Conservation (phyloP, 2,113 vertebrate species). For the Neolamprologus ventralis region DNA sequence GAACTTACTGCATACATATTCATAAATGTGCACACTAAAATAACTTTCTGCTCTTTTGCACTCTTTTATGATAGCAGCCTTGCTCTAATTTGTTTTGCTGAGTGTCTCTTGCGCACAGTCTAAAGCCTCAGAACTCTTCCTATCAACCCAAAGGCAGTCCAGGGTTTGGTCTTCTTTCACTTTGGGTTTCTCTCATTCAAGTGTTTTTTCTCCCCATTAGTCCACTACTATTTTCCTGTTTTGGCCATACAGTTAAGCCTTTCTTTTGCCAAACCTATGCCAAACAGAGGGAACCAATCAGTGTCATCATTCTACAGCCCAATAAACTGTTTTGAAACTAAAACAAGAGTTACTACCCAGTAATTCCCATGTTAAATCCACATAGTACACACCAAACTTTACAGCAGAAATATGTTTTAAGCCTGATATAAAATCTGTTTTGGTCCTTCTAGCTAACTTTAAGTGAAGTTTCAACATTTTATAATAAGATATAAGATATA, state of each 20-base stretch:
- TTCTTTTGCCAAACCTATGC: not conserved
- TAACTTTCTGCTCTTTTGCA: not conserved
- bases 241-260: not conserved
- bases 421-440: not conserved
- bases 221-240: not conserved
- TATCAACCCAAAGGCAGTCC: not conserved
- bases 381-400: not conserved
- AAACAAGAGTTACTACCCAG: not conserved
- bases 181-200: not conserved
- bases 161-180: not conserved
- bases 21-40: not conserved
- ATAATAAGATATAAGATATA: not conserved
- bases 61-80: not conserved
- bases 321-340: not conserved
- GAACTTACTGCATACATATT: not conserved
- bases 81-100: not conserved
- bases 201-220: not conserved
- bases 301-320: not conserved
- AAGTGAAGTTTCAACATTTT: not conserved
- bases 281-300: not conserved
- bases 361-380: not conserved
- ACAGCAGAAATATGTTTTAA: not conserved
- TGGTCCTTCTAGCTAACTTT: not conserved
- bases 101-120: not conserved
- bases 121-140: not conserved